Evolutionary conservation across 2,888 invertebrate species (phyloP).

Genomic region (Heliconius ismenius): DNA sequence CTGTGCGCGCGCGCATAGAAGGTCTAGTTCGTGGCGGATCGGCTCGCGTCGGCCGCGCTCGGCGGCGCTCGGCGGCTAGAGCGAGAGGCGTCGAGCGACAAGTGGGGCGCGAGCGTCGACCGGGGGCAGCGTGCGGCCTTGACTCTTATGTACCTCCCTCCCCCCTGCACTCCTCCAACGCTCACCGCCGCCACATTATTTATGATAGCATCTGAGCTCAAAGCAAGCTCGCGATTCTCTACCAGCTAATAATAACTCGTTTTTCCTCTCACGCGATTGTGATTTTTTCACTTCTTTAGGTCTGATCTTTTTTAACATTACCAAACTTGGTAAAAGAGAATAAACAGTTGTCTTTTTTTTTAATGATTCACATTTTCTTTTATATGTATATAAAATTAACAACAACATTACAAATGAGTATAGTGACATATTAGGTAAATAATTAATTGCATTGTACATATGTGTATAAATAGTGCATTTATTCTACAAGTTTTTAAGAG

Average conservation of each 20-base stretch:
- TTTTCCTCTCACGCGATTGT: conserved; percentile 79
- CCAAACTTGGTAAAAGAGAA: conserved; percentile 45
- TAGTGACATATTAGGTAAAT: background rate
- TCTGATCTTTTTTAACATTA: conserved; percentile 54
- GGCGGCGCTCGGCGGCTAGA: conserved; percentile 62
- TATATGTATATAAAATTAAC: background rate
- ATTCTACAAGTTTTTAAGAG: background rate
- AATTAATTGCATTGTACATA: background rate
- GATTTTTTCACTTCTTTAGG: conserved; percentile 63
- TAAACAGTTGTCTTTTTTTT: background rate
- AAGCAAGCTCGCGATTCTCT: conserved; percentile 78
- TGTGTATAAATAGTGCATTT: background rate
- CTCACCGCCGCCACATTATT: conserved; percentile 78
- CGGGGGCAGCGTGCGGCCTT: conserved; percentile 89
- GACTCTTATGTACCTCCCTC: conserved; percentile 79
- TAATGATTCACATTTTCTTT: background rate
- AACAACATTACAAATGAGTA: background rate
- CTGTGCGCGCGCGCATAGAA: conserved; percentile 80
- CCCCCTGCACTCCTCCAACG: conserved; percentile 56
- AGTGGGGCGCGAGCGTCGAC: conserved; percentile 87
- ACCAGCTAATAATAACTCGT: conserved; percentile 79
- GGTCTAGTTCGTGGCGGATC: conserved; percentile 78
- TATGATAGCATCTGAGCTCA: conserved; percentile 80
- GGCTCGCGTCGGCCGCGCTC: conserved; percentile 62
- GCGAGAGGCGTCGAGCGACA: conserved; percentile 71